Evolutionary conservation across 1,140 invertebrate species (phyloP).

Genomic region (Penaeus chinensis): DNA sequence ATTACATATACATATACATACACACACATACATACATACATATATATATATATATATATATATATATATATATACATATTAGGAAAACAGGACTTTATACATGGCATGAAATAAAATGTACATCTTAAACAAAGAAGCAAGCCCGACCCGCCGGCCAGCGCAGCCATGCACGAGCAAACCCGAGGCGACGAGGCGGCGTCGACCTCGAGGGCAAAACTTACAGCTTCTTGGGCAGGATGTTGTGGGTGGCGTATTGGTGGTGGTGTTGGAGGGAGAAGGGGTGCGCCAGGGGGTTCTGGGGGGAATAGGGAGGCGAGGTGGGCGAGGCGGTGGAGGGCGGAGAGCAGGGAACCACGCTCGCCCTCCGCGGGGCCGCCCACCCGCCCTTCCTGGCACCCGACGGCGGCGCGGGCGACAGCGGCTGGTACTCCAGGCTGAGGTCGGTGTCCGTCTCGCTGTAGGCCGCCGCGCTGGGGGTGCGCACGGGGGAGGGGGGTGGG

Average conservation of each 20-base stretch:
- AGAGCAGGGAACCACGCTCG: not conserved
- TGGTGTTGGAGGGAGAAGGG: constrained; percentile 13
- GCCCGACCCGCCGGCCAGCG: not conserved
- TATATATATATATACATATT: too few relatives aligned
- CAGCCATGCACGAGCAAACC: too few relatives aligned
- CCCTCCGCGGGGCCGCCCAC: not conserved
- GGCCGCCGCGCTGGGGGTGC: not conserved
- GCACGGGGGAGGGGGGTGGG: not conserved
- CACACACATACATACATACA: too few relatives aligned
- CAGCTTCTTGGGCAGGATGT: too few relatives aligned
- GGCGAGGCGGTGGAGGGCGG: constrained; percentile 1
- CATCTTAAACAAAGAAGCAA: too few relatives aligned
- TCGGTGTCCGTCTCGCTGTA: constrained; percentile 21
- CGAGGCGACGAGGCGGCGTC: too few relatives aligned
- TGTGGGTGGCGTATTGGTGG: too few relatives aligned
- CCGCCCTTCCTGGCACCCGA: constrained; percentile 6
- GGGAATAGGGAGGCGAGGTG: not conserved
- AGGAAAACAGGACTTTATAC: too few relatives aligned
- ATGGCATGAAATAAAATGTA: too few relatives aligned
- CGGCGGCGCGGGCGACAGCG: not conserved
- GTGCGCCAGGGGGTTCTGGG: constrained; percentile 7
- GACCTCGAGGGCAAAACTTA: too few relatives aligned
- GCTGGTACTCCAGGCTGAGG: constrained; percentile 50
- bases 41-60: too few relatives aligned
- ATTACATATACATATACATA: too few relatives aligned